A percentile compares a stretch with the other conserved stretches of the same genome.
Evolutionary conservation across 2,113 vertebrate genomes (phyloP).

Genomic region (Pterophyllum scalare): DNA sequence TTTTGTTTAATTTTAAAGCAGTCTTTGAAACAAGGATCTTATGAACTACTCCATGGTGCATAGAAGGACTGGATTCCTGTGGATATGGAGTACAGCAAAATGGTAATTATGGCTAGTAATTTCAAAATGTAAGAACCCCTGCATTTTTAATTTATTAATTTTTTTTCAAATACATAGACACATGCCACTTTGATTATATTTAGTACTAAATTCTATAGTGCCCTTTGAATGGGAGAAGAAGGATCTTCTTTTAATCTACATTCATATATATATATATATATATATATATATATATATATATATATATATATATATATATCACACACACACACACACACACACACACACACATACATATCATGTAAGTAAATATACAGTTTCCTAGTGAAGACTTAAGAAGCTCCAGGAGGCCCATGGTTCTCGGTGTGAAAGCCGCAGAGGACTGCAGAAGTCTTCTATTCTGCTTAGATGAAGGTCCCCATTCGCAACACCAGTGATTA

Average conservation of each 20-base stretch:
- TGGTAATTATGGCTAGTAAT: not conserved
- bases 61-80: not conserved
- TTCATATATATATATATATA: too few relatives aligned
- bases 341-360: not conserved
- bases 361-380: not conserved
- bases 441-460: not conserved
- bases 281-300: too few relatives aligned
- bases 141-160: too few relatives aligned
- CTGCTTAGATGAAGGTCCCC: slow-evolving; percentile 13
- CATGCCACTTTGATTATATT: not conserved
- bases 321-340: too few relatives aligned
- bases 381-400: not conserved
- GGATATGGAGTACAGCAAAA: not conserved
- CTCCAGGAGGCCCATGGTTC: not conserved
- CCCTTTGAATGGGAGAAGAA: not conserved
- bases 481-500: slow-evolving; percentile 19
- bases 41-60: not conserved
- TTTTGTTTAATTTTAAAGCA: slow-evolving; percentile 16
- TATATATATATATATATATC: too few relatives aligned
- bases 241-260: not conserved
- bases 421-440: not conserved
- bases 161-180: not conserved
- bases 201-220: not conserved
- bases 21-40: slow-evolving; percentile 5
- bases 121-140: too few relatives aligned